Evolutionary conservation across 1,140 invertebrate genomes (phyloP), one percentile per base, ranked within the genome.

Genomic region (Tribolium madens): DNA sequence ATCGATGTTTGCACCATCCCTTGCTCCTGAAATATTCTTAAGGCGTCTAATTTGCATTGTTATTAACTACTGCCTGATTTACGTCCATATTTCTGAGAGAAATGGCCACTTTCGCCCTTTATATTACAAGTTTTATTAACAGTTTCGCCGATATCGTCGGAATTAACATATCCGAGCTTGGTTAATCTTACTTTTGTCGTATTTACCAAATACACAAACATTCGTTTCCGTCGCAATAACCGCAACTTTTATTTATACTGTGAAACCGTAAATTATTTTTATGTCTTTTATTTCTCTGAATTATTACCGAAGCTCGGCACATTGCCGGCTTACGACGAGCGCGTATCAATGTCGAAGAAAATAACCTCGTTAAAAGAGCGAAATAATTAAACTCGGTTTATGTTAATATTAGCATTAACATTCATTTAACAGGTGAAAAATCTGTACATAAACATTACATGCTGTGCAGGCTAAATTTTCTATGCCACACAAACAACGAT

Each of bases 51-150:
- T 78, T 78, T 78, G 74, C 77, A 78, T 78, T 78, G 77, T 78
- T 78, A 78, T 78, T 78, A 78, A 78, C 74, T 76, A 78, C 64
- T 15, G 36, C 71, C 74, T 76, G 77, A 78, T 78, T 76, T 78
- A 78, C 77, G 73, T 71, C 21, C 47, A 52, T 31, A 73, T 73
- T 73, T 73, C 47, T 21, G 14, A 9, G 18, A 73, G 48, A 72
- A 72, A 72, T 73, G 57, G 48, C 47, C 71, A 57, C 71, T 50
- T 36, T 73, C 33, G 21, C 21, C 71, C 50, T 31, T 71, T 71
- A 10, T 33, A 71, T 47, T 47, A 47, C 33, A 36, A 42, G 10
- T 71, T 50, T 71, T 71, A 33, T 71, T 33, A 64, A 64, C 14
- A 21, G 26, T 33, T 18, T 18, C 21, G 57, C 13, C 26, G n/a